These are phyloP conservation scores for Clarias batrachus DNA, from an alignment of 2,113 vertebrate genomes.

Conservation along the genomic window DNA sequence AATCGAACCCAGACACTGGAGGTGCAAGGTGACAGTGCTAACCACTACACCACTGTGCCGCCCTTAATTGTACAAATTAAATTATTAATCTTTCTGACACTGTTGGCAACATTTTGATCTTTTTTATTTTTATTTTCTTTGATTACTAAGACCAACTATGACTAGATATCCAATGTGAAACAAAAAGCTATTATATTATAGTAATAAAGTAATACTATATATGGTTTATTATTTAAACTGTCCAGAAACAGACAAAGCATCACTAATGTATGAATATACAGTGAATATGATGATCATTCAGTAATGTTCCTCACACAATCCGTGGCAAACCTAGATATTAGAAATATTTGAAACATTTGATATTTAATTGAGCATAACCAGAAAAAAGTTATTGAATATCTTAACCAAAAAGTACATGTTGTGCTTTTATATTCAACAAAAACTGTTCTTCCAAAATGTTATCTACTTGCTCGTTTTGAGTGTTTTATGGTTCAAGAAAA, in stretches of 20 bases:
- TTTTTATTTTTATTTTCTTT: background rate
- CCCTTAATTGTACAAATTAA: background rate
- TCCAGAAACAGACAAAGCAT: background rate
- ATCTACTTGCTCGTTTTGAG: background rate
- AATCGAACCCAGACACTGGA: no score
- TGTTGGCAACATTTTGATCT: background rate
- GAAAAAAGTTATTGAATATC: background rate
- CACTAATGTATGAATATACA: background rate
- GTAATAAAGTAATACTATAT: background rate
- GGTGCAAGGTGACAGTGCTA: no score
- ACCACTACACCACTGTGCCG: no score
- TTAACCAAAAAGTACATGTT: background rate
- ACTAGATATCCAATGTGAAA: slow-evolving; percentile 12
- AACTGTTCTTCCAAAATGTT: background rate
- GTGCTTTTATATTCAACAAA: background rate
- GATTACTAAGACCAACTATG: background rate
- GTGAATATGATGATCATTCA: background rate
- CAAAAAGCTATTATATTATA: background rate
- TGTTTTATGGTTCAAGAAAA: background rate
- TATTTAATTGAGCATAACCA: background rate
- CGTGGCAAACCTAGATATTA: background rate
- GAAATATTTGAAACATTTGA: background rate
- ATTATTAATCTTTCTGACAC: background rate
- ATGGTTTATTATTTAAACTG: background rate
- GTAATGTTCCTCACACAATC: background rate